Percentiles rank a stretch among this genome's conserved stretches.
These are phyloP conservation scores for Rhinopithecus roxellana DNA, from an alignment of 2,113 vertebrate species.

Conservation along the genomic window DNA sequence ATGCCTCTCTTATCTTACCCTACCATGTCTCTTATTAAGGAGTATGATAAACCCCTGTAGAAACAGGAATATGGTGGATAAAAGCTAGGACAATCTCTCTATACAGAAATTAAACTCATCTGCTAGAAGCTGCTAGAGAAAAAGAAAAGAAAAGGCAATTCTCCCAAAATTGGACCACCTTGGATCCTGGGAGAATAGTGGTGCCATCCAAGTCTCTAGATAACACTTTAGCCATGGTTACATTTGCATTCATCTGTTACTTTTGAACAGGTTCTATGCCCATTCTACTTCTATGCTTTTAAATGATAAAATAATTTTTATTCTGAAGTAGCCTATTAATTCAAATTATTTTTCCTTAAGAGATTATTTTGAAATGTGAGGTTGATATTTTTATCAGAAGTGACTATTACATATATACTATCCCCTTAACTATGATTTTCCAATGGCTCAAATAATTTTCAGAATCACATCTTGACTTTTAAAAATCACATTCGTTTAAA, in stretches of 20 bases:
- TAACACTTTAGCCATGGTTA: not conserved
- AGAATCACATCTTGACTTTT: conserved; percentile 14
- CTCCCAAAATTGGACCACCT: not conserved
- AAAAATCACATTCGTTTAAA: not conserved
- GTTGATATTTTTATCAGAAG: not conserved
- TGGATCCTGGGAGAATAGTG: not conserved
- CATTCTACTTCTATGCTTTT: not conserved
- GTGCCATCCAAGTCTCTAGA: not conserved
- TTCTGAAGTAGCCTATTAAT: not conserved
- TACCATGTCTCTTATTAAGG: too few relatives aligned
- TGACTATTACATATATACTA: not conserved
- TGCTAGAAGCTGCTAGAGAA: not conserved
- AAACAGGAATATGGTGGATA: not conserved
- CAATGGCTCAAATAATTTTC: not conserved
- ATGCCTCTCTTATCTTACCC: not conserved
- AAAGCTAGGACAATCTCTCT: not conserved
- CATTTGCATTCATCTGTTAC: not conserved
- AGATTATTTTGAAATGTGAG: not conserved
- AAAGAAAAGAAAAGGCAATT: not conserved
- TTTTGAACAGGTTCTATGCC: not conserved
- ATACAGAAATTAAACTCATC: not conserved
- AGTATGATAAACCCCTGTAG: not conserved
- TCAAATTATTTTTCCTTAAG: not conserved
- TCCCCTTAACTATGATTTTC: not conserved
- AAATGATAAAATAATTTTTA: not conserved